These are phyloP conservation scores for Eclectus roratus DNA, from an alignment of 2,113 vertebrate species.

Conservation along the genomic window DNA sequence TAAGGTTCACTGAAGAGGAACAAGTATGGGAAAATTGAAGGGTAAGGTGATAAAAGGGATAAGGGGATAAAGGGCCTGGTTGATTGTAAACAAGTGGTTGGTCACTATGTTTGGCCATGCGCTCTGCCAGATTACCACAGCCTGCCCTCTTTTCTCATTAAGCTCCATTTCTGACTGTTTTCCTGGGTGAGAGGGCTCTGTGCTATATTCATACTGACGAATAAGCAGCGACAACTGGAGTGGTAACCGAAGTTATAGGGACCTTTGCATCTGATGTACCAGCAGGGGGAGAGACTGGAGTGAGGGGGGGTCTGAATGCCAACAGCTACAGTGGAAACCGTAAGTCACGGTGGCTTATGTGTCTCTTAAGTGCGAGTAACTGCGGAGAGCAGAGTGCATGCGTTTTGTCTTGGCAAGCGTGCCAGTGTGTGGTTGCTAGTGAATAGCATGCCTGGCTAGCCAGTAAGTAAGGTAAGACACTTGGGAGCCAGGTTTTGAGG, in stretches of 20 bases:
- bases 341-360: background rate
- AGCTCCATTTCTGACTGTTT: background rate
- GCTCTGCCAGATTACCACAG: background rate
- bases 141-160: background rate
- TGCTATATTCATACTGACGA: background rate
- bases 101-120: background rate
- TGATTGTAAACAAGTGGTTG: background rate
- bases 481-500: background rate
- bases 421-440: background rate
- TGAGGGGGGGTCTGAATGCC: background rate
- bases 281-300: background rate
- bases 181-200: background rate
- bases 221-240: background rate
- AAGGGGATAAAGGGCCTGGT: background rate
- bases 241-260: background rate
- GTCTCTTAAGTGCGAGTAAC: background rate
- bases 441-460: background rate
- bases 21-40: background rate
- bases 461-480: background rate
- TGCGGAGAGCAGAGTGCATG: fast-evolving
- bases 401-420: background rate
- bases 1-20: background rate
- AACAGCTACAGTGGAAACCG: background rate
- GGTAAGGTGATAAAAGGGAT: background rate
- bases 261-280: background rate